phyloP scores from a whole-genome alignment of 2,113 vertebrate species.

The Furnarius figulus region DNA sequence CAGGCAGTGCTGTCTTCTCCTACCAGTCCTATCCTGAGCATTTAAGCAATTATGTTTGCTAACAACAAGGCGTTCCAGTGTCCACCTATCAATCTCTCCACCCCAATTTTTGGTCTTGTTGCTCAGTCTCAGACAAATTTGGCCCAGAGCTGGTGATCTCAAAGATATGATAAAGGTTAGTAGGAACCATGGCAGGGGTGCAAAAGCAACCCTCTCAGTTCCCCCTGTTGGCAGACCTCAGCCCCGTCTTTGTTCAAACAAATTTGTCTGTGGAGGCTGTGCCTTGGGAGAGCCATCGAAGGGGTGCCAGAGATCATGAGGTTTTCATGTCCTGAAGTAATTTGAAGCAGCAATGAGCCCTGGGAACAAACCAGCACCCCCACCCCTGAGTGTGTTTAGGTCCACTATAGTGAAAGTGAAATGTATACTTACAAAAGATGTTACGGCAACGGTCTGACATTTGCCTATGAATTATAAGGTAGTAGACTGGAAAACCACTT shows the following conservation, averaged over 20 bases:
- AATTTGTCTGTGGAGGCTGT: not conserved
- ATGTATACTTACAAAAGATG: slow-evolving; percentile 41
- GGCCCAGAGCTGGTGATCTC: not conserved
- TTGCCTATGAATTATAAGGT: slow-evolving; percentile 36
- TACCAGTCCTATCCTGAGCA: not conserved
- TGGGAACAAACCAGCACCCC: not conserved
- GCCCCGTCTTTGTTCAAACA: not conserved
- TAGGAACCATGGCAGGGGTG: not conserved
- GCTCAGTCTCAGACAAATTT: not conserved
- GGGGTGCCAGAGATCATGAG: not conserved
- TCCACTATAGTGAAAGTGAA: not conserved
- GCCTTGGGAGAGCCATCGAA: not conserved
- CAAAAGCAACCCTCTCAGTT: rapidly evolving
- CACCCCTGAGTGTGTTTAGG: rapidly evolving
- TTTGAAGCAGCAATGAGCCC: not conserved
- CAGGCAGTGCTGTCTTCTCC: not conserved
- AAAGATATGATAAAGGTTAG: not conserved
- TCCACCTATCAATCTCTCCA: not conserved
- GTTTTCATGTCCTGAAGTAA: not conserved
- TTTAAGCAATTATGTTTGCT: not conserved
- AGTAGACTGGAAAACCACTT: slow-evolving; percentile 76
- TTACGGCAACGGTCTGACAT: slow-evolving; percentile 38
- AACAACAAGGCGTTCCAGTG: not conserved
- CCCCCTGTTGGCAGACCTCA: not conserved
- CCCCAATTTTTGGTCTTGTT: not conserved